Evolutionary conservation across 1,140 invertebrate genomes (phyloP).

Genomic region (Nasonia vitripennis): DNA sequence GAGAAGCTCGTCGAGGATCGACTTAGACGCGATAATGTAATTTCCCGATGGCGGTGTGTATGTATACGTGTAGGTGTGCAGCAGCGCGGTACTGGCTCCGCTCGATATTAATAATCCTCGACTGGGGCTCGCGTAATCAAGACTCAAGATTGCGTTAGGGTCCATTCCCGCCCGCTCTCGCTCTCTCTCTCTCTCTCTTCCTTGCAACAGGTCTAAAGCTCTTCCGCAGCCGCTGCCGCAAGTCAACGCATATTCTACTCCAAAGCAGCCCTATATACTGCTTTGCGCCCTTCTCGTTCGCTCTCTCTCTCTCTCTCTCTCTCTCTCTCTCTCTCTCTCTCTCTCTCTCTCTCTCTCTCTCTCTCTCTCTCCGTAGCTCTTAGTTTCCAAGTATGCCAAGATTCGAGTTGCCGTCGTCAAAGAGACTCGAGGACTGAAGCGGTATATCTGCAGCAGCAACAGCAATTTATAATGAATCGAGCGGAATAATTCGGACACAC

Average conservation of each 20-base stretch:
- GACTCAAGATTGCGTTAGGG: conserved; percentile 42
- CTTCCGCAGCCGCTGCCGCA: conserved; percentile 4
- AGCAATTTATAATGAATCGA: background rate
- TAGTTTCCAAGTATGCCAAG: conserved; percentile 8
- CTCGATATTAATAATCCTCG: conserved; percentile 49
- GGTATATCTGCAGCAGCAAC: background rate
- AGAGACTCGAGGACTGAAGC: background rate
- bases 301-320: background rate
- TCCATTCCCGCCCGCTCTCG: conserved; percentile 17
- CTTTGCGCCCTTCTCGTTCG: background rate
- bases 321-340: no score
- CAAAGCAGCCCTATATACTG: background rate
- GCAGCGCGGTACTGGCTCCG: background rate
- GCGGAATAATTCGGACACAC: background rate
- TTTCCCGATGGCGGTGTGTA: conserved; percentile 29
- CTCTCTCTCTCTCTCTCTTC: background rate
- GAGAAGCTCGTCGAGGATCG: conserved; percentile 13
- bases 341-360: no score
- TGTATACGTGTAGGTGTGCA: background rate
- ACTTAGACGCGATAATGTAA: conserved; percentile 44
- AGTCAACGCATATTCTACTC: conserved; percentile 35
- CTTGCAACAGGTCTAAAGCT: conserved; percentile 41
- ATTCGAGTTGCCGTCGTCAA: background rate
- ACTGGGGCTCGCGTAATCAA: conserved; percentile 40
- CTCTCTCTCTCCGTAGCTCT: background rate